Percentiles rank a stretch among this genome's conserved stretches.
Conservation (phyloP, 2,888 invertebrate species). For the Drepana falcataria region DNA sequence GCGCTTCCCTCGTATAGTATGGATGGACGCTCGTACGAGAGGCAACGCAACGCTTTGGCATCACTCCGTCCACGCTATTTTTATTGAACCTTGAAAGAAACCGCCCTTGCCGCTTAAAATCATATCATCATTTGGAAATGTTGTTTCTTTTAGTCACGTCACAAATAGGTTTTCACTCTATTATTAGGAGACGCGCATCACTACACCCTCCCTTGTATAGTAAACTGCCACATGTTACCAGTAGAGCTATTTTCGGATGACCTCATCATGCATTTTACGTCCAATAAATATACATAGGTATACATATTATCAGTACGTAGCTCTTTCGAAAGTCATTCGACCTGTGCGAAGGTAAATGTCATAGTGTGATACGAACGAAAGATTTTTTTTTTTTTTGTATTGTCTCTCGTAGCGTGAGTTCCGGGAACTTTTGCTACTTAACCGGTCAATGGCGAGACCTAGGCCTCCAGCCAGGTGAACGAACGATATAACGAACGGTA, state of each 20-base stretch:
- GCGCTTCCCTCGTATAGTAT: conserved; percentile 50
- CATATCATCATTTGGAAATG: conserved; percentile 38
- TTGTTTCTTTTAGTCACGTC: conserved; percentile 29
- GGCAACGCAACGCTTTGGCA: conserved; percentile 65
- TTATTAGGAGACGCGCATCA: conserved; percentile 26
- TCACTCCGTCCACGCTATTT: conserved; percentile 68
- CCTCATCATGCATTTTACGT: conserved; percentile 51
- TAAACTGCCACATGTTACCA: conserved; percentile 39
- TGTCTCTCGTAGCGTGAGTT: too few species aligned
- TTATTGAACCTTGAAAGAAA: conserved; percentile 74
- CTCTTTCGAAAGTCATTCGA: conserved; percentile 43
- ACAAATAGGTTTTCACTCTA: conserved; percentile 36
- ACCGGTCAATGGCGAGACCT: too few species aligned
- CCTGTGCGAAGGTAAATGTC: conserved; percentile 51
- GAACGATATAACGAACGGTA: too few species aligned
- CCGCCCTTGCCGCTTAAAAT: conserved; percentile 68
- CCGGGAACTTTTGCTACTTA: too few species aligned
- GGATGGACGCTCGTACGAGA: conserved; percentile 21
- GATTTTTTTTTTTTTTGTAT: too few species aligned
- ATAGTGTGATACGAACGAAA: conserved; percentile 21
- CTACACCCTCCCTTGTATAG: conserved; percentile 38
- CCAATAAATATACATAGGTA: conserved; percentile 18
- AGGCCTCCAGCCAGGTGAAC: too few species aligned
- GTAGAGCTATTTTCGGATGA: conserved; percentile 51
- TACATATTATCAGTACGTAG: conserved; percentile 18